Percentiles rank a stretch among this genome's conserved stretches.
phyloP scores from a whole-genome alignment of 1,140 invertebrate species.

The Cotesia chilonis region DNA sequence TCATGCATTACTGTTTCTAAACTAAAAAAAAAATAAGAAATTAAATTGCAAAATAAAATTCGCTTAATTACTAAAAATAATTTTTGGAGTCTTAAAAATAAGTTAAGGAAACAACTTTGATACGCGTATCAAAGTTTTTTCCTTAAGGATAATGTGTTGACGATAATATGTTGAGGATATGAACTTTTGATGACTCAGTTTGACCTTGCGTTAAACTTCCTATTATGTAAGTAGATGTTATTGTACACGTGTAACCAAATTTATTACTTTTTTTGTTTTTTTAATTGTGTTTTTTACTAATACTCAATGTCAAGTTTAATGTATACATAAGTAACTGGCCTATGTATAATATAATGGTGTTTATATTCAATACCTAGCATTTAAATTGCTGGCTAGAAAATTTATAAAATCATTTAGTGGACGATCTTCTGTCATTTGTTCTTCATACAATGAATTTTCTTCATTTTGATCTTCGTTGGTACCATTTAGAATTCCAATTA shows the following conservation, averaged over 20 bases:
- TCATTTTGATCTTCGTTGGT: conserved; percentile 51
- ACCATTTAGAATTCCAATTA: conserved; percentile 59
- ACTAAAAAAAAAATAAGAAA: conserved; percentile 42
- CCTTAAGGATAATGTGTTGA: too few relatives aligned
- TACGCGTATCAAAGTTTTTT: too few relatives aligned
- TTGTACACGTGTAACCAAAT: neutral
- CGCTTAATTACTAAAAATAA: neutral
- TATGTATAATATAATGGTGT: neutral
- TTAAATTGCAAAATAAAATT: neutral
- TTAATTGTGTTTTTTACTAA: neutral
- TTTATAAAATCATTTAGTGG: conserved; percentile 58
- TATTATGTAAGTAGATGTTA: neutral
- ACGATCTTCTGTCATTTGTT: conserved; percentile 53
- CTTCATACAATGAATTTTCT: conserved; percentile 38
- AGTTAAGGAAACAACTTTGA: neutral
- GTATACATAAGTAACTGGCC: conserved; percentile 1
- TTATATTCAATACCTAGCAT: conserved; percentile 54
- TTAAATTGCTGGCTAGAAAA: conserved; percentile 55
- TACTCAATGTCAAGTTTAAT: neutral
- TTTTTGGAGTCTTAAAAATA: conserved; percentile 9
- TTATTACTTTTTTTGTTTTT: conserved; percentile 9
- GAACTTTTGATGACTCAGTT: conserved; percentile 25
- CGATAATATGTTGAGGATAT: neutral
- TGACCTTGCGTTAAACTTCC: conserved; percentile 12
- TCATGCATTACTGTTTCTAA: conserved; percentile 62